Conservation (phyloP, 2,888 invertebrate species). For the Electrophaes corylata region DNA sequence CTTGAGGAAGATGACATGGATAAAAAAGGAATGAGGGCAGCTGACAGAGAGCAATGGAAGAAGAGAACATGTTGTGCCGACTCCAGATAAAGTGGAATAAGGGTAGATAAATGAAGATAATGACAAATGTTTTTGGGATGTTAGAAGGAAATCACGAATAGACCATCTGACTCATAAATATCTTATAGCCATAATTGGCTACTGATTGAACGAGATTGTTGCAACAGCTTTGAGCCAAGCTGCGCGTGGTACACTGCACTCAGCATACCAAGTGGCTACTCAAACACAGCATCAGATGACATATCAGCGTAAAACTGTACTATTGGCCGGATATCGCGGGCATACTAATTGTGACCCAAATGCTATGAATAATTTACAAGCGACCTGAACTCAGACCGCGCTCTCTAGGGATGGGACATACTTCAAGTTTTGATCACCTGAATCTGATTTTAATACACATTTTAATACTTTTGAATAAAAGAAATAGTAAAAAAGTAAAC, state of each 20-base stretch:
- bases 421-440: background rate
- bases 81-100: too few species aligned
- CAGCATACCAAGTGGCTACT: conserved; percentile 12
- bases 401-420: conserved; percentile 25
- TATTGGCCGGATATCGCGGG: conserved; percentile 34
- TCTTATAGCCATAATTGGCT: background rate
- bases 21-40: too few species aligned
- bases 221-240: background rate
- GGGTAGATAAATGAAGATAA: too few species aligned
- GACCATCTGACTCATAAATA: too few species aligned
- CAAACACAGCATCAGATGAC: conserved; percentile 11
- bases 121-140: too few species aligned
- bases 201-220: conserved; percentile 3
- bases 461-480: too few species aligned
- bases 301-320: conserved; percentile 22
- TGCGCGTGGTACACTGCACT: conserved; percentile 1
- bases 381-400: conserved; percentile 30
- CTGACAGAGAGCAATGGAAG: too few species aligned
- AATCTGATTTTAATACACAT: background rate
- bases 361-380: conserved; percentile 55
- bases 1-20: too few species aligned
- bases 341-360: conserved; percentile 52
- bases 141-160: too few species aligned
- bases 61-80: too few species aligned
- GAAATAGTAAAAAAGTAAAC: too few species aligned